Conservation (phyloP, 2,888 invertebrate genomes). For the Pimpla rufipes region DNA sequence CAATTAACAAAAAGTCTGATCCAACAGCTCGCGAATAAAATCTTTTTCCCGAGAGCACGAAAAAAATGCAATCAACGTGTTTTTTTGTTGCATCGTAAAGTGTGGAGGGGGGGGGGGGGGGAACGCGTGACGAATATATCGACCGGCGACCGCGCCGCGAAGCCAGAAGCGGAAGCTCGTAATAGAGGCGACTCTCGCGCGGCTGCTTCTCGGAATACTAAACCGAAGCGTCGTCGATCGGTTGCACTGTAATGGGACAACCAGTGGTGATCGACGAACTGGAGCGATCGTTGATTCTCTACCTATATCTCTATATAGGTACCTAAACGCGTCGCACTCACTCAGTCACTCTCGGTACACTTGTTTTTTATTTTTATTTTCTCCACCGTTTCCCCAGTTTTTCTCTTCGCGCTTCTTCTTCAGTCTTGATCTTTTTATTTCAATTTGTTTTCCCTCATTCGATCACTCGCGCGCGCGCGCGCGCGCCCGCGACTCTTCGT, state of each 20-base stretch:
- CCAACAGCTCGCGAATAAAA: too few species aligned
- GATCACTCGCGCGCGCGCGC: background rate
- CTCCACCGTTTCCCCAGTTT: constrained; percentile 6
- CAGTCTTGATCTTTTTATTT: constrained; percentile 1
- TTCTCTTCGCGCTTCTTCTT: background rate
- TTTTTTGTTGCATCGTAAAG: too few species aligned
- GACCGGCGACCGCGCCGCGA: too few species aligned
- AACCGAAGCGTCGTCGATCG: background rate
- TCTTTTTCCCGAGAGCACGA: too few species aligned
- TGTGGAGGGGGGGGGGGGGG: too few species aligned
- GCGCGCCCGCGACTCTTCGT: too few species aligned
- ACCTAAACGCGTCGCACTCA: constrained; percentile 33
- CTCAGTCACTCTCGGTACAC: background rate
- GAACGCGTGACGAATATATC: too few species aligned
- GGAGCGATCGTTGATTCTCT: background rate
- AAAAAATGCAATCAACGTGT: too few species aligned
- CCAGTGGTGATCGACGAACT: constrained; percentile 17
- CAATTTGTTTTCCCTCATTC: background rate
- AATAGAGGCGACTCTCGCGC: background rate
- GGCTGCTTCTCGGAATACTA: background rate
- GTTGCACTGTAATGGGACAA: background rate
- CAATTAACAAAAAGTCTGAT: too few species aligned
- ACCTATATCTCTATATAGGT: constrained; percentile 7
- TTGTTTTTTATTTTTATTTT: background rate
- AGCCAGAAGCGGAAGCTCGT: background rate